Percentiles rank a stretch among this genome's conserved stretches.
These are phyloP conservation scores for Manis javanica DNA, from an alignment of 2,797 vertebrate species.

Conservation along the genomic window DNA sequence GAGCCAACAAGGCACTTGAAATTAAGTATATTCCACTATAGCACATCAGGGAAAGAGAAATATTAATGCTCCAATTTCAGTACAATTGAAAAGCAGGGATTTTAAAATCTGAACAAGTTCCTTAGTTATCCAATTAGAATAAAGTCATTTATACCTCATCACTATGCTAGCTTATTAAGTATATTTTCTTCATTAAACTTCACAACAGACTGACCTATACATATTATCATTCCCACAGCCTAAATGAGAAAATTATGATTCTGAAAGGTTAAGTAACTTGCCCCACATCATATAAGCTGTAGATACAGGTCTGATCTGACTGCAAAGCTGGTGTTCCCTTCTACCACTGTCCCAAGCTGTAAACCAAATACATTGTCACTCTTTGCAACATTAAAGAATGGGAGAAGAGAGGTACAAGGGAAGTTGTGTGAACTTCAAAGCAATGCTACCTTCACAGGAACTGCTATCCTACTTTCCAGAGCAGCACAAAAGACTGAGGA, in stretches of 20 bases:
- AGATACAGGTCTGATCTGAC: background rate
- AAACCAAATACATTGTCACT: background rate
- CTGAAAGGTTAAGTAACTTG: background rate
- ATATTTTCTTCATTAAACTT: background rate
- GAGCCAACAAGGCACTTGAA: background rate
- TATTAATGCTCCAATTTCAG: background rate
- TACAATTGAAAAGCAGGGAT: background rate
- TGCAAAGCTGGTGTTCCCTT: conserved; percentile 3
- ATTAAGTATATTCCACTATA: background rate
- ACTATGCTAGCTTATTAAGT: background rate
- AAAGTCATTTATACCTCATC: background rate
- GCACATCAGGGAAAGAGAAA: background rate
- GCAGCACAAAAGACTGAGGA: background rate
- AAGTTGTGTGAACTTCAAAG: background rate
- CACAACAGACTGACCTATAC: background rate
- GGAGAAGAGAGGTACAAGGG: background rate
- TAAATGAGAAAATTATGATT: background rate
- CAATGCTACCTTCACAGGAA: background rate
- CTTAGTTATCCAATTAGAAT: background rate
- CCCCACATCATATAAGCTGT: background rate
- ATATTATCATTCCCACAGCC: background rate
- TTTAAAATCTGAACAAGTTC: background rate
- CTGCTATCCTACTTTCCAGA: background rate
- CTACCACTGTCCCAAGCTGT: background rate
- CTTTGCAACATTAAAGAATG: background rate